phyloP scores from a whole-genome alignment of 2,113 vertebrate genomes.

The Gobius niger region DNA sequence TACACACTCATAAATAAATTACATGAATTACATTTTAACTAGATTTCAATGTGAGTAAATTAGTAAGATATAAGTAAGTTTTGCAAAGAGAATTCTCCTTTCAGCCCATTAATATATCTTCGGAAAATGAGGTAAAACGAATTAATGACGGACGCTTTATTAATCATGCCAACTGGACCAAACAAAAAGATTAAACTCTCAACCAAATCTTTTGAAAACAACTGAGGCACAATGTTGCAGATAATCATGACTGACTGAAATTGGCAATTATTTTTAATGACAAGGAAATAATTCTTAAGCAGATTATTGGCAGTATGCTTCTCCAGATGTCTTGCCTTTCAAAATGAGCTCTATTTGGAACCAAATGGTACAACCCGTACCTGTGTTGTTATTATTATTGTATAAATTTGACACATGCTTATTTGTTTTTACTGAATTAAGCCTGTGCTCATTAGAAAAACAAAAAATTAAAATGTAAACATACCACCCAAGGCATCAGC shows the following conservation, averaged over 20 bases:
- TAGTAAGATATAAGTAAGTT: not conserved
- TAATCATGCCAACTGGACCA: not conserved
- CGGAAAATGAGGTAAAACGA: not conserved
- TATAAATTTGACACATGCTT: not conserved
- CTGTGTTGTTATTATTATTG: not conserved
- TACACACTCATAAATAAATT: not conserved
- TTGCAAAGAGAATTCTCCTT: not conserved
- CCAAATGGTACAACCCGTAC: not conserved
- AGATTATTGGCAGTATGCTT: not conserved
- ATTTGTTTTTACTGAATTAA: too few species aligned
- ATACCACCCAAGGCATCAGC: too few species aligned
- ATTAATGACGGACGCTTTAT: not conserved
- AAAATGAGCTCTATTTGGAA: not conserved
- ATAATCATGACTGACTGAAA: not conserved
- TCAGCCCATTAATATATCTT: not conserved
- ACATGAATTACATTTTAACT: not conserved
- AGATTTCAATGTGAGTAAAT: not conserved
- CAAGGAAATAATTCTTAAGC: not conserved
- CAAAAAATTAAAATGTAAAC: not conserved
- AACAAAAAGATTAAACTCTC: not conserved
- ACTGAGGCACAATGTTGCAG: not conserved
- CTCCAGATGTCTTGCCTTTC: not conserved
- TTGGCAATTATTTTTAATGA: not conserved
- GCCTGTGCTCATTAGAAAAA: not conserved
- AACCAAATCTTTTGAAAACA: not conserved